Evolutionary conservation across 1,140 invertebrate species (phyloP), one percentile per base, ranked within the genome.

Genomic region (Lucilia sericata): DNA sequence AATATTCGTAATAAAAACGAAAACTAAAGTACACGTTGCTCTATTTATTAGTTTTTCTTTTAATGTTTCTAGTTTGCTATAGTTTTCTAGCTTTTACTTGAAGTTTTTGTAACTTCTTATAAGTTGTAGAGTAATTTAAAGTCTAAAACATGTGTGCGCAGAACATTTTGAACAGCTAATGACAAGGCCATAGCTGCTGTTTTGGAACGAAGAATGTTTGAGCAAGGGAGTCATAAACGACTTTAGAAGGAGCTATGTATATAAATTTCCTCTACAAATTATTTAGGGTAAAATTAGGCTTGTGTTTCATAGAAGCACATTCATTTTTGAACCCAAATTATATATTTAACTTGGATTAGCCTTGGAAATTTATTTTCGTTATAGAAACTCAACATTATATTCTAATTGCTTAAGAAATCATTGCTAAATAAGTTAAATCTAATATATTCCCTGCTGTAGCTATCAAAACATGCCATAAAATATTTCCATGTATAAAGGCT

Each of bases 121-220:
- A 70, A 70, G n/a, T 70, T 25, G 65, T 70, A 70, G 65, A 70
- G 19, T 70, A 70, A 70, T 21, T 70, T 70, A 8, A 19, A 70
- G 25, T 12, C 25, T 70, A n/a, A 19, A 21, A 25, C 65, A 70
- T 70, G 65, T 70, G 65, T 19, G n/a, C 25, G 21, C 19, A 70
- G 65, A 70, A 21, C 65, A 70, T 25, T 25, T 70, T n/a, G 7
- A 70, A 70, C n/a, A 70, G 65, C 21, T 70, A 70, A 70, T 70
- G 65, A 70, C 65, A 70, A 70, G 65, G 65, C 65, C 65, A 70
- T 21, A 12, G 65, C 65, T 70, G 65, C 65, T 12, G 65, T 70
- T 25, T 5, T 25, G 13, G 13, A 55, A 10, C 51, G 7, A 2
- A 0, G 51, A 7, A 14, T 9, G 9, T 17, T 17, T 55, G 51